Evolutionary conservation across 1,140 invertebrate species (phyloP), one percentile per base, ranked within the genome.

Genomic region (Drosophila serrata): DNA sequence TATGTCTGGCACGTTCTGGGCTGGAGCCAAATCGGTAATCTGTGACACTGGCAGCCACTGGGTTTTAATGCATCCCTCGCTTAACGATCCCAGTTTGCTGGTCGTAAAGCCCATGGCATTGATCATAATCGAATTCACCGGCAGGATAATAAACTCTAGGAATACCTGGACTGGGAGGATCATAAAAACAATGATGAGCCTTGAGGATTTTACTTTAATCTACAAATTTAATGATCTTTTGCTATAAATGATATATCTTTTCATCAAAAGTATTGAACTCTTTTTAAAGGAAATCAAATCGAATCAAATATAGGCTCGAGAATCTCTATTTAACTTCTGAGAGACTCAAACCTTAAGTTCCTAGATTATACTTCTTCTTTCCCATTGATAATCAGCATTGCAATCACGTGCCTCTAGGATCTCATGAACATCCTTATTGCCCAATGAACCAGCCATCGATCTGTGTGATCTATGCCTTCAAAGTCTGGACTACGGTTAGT

Each of bases 1-100:
- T 84, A 80, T 85, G 81, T 85, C 68, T 77, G 81, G 84, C 81
- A 84, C 81, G 81, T 84, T 69, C 59, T 43, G 35, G 35, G 40
- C 57, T 37, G 35, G n/a, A 31, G 27, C 46, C 46, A n/a, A 17
- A 12, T 31, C 27, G 48, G 48, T 17, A 31, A 53, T 53, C 31
- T 37, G 51, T 55, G 51, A 13, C 37, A 19, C 59, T 61, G 39
- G 45, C 45, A 55, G 39, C 64, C 60, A 22, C 37, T 67, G 31
- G 40, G 24, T 58, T 70, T 70, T 70, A 58, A 58, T 70, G 42
- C 64, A 58, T 70, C 31, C 31, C 24, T 40, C 61, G 29, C 15
- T 72, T 70, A 33, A 68, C 63, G 40, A 68, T 57, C 40, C 63
- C 31, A 69, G 60, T 24, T 24, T 33, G 61, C 46, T 39, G 35